phyloP scores from a whole-genome alignment of 2,797 vertebrate genomes.

The Chaetophractus vellerosus region DNA sequence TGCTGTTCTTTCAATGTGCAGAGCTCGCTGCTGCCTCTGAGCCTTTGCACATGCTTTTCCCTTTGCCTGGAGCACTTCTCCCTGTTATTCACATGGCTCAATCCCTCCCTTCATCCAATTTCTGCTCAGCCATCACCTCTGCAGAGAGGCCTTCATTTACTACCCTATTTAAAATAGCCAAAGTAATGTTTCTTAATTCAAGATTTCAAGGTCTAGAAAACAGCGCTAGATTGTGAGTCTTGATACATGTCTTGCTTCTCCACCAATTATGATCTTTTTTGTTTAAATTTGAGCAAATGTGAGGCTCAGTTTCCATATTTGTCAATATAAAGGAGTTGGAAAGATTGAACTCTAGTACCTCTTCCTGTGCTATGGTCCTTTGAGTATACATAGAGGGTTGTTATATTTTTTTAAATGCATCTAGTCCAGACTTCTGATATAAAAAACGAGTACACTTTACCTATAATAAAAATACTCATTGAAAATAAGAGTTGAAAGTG shows the following conservation, averaged over 20 bases:
- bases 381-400: neutral
- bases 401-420: conserved; percentile 9
- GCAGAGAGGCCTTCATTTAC: conserved; percentile 1
- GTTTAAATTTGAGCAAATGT: conserved; percentile 23
- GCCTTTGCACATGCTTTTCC: neutral
- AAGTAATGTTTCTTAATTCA: conserved; percentile 27
- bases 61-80: neutral
- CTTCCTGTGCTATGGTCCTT: neutral
- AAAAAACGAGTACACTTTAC: conserved; percentile 54
- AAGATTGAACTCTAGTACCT: conserved; percentile 28
- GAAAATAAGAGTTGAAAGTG: conserved; percentile 31
- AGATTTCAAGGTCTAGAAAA: neutral
- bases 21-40: neutral
- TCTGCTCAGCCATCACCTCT: neutral
- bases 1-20: neutral
- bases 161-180: neutral
- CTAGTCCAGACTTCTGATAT: neutral
- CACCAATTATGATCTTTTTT: neutral
- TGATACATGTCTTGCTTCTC: neutral
- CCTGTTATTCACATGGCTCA: neutral
- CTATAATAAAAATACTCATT: conserved; percentile 45
- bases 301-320: neutral
- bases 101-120: neutral
- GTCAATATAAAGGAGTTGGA: neutral
- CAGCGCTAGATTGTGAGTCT: neutral